Evolutionary conservation across 2,797 vertebrate genomes (phyloP), one percentile per base, ranked within the genome.

Genomic region (Esox masquinongy): DNA sequence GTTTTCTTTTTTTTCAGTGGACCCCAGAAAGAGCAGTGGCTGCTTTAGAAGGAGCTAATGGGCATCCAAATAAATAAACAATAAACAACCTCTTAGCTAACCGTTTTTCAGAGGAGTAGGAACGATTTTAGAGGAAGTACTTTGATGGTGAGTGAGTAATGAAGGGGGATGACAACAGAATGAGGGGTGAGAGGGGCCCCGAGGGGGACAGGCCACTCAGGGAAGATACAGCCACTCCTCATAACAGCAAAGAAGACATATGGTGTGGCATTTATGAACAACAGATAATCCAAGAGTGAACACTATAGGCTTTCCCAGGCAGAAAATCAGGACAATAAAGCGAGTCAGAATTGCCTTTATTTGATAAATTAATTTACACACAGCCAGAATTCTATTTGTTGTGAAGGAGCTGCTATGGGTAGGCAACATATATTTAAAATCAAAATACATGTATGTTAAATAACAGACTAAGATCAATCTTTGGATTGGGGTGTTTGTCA

Each of bases 311-410:
- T 78, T 75, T 76, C 73, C 68, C 75, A 80, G 79, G 84, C 77
- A 81, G 81, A 83, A 81, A 74, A 80, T 64, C 76, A 67, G 76
- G 72, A 51, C 67, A 36, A 72, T 84, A 85, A 72, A 82, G 84
- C 79, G 82, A 81, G 29, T 1, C 29, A 81, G 85, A 84, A 82
- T 87, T 79, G 85, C 74, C 7, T 63, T 15, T 43, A 6, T 43
- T 43, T 43, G 5, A 43, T 2, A 6, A 43, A 9, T 2, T 9
- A 2, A 43, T 6, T 43, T 43, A 43, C 39, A 43, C 39, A 43
- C 9, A 31, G 29, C 1, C 29, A 31, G 29, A 31, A 31, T 31
- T 31, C 29, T 31, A 31, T 31, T 31, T 31, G 29, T 31, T 31
- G 29, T 31, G 29, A 31, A 31, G 29, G 29, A 31, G 29, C 29